Percentiles rank a stretch among this genome's conserved stretches.
These are phyloP conservation scores for Hermodice carunculata DNA, from an alignment of 2,888 invertebrate species.

Conservation along the genomic window DNA sequence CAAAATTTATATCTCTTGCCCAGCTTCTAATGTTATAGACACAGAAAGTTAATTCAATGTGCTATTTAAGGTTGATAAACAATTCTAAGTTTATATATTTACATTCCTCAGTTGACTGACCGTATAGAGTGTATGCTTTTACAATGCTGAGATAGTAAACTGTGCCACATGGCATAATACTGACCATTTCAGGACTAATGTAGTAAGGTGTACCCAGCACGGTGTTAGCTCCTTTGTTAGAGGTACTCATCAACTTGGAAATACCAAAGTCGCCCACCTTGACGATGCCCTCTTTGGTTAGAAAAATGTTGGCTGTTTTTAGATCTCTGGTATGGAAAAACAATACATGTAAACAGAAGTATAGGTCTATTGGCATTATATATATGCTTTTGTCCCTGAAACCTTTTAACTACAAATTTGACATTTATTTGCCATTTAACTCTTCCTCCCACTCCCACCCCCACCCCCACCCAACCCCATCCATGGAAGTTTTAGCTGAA, in stretches of 20 bases:
- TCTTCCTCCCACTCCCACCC: no score
- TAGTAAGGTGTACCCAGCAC: constrained; percentile 82
- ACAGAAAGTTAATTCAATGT: no score
- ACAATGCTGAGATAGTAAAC: neutral
- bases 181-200: constrained; percentile 79
- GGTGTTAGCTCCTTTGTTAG: constrained; percentile 77
- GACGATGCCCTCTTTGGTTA: constrained; percentile 77
- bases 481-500: no score
- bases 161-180: constrained; percentile 9
- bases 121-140: neutral
- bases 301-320: constrained; percentile 82
- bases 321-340: constrained; percentile 74
- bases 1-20: no score
- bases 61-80: no score
- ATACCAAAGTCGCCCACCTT: constrained; percentile 83
- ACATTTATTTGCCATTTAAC: no score
- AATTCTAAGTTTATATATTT: neutral
- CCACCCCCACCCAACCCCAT: no score
- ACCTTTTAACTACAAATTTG: no score
- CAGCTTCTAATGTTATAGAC: no score
- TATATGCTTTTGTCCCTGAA: no score
- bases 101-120: neutral
- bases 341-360: no score
- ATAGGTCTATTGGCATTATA: no score
- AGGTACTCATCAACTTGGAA: constrained; percentile 80